Percentiles rank a stretch among this genome's conserved stretches.
These are phyloP conservation scores for Turdus rufiventris DNA, from an alignment of 2,113 vertebrate species.

Conservation along the genomic window DNA sequence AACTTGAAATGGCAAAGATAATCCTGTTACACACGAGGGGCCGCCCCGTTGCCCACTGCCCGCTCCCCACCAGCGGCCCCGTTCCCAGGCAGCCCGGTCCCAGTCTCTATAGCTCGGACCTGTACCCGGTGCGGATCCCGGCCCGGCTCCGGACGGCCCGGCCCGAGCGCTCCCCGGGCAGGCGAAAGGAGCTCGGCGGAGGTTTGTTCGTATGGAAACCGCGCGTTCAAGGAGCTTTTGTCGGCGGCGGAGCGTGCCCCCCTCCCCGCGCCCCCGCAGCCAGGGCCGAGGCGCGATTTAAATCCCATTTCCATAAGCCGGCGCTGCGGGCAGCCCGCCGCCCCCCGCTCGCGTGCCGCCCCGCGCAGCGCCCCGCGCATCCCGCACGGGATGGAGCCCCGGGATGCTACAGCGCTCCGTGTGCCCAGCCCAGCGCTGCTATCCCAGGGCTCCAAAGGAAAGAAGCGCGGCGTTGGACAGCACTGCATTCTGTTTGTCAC, in stretches of 20 bases:
- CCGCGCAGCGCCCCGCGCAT: not conserved
- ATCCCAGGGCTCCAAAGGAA: not conserved
- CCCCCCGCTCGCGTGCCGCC: constrained; percentile 20
- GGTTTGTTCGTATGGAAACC: not conserved
- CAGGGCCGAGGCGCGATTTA: not conserved
- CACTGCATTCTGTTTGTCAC: not conserved
- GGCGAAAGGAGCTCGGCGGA: not conserved
- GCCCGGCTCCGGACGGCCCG: not conserved
- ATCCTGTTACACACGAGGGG: constrained; percentile 72
- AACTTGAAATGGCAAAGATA: constrained; percentile 76
- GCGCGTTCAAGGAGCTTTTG: not conserved
- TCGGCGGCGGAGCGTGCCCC: not conserved
- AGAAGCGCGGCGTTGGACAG: not conserved
- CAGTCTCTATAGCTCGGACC: not conserved
- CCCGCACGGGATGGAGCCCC: not conserved
- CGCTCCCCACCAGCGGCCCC: not conserved
- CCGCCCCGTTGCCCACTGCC: not conserved
- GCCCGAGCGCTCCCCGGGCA: not conserved
- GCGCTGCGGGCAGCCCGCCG: not conserved
- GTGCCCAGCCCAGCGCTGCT: not conserved
- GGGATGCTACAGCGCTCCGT: not conserved
- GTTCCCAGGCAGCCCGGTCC: not conserved
- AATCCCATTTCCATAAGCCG: constrained; percentile 39
- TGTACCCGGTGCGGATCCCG: too few species aligned
- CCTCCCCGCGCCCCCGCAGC: not conserved